Conservation (phyloP, 2,888 invertebrate species). For the Drosophila subsilvestris region DNA sequence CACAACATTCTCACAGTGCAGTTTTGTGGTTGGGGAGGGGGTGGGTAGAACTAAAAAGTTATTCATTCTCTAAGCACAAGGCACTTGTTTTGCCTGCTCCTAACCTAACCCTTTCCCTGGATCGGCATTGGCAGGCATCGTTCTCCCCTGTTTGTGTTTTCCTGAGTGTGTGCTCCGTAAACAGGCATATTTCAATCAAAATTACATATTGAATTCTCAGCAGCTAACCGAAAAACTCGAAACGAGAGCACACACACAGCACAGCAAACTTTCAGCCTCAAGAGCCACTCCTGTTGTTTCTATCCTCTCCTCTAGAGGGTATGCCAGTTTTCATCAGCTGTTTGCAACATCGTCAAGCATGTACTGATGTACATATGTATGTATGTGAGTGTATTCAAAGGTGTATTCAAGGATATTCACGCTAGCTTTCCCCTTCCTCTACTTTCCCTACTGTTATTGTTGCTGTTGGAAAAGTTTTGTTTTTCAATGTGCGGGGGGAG, state of each 20-base stretch:
- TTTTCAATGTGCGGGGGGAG: not conserved
- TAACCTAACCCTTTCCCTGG: not conserved
- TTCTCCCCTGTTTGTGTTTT: conserved; percentile 39
- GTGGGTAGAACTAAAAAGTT: conserved; percentile 50
- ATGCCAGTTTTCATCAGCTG: not conserved
- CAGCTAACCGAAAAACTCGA: conserved; percentile 36
- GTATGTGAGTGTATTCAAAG: not conserved
- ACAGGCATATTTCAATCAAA: conserved; percentile 81
- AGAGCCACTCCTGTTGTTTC: conserved; percentile 29
- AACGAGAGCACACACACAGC: conserved; percentile 28
- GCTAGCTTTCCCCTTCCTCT: too few relatives aligned
- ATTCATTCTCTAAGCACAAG: conserved; percentile 51
- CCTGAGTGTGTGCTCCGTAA: conserved; percentile 47
- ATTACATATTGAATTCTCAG: conserved; percentile 66
- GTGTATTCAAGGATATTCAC: not conserved
- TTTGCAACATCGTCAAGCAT: not conserved
- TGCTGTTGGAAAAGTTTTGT: conserved; percentile 34
- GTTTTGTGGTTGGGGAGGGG: not conserved
- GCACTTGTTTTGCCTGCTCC: conserved; percentile 36
- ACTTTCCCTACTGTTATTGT: conserved; percentile 6
- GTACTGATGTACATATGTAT: not conserved
- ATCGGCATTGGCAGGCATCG: conserved; percentile 20
- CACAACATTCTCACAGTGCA: conserved; percentile 19
- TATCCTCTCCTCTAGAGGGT: not conserved
- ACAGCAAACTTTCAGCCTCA: conserved; percentile 43